phyloP scores from a whole-genome alignment of 2,113 vertebrate species.

The Pteropus alecto region DNA sequence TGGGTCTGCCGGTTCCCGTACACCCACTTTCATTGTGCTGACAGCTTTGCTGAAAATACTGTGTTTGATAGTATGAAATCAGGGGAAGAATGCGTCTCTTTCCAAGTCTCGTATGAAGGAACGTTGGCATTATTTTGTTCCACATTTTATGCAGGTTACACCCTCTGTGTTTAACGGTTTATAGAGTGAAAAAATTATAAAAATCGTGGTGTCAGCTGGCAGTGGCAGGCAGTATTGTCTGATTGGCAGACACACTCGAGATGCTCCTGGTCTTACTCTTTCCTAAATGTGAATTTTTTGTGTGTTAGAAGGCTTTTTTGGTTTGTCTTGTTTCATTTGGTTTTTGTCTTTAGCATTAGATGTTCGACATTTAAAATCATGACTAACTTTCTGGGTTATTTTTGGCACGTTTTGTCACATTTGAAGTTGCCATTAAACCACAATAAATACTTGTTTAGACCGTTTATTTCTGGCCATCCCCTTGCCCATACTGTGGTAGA shows the following conservation, averaged over 20 bases:
- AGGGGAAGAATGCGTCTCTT: neutral
- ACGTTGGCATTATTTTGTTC: slow-evolving; percentile 14
- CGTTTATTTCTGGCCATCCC: neutral
- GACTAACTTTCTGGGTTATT: slow-evolving; percentile 1
- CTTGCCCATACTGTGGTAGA: neutral
- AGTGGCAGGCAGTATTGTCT: neutral
- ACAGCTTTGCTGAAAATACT: neutral
- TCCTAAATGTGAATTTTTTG: neutral
- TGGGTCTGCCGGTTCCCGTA: neutral
- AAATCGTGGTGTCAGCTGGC: neutral
- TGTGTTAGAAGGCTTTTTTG: neutral
- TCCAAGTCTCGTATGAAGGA: neutral
- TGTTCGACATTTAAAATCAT: neutral
- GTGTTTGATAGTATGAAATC: neutral
- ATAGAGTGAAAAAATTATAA: slow-evolving; percentile 14
- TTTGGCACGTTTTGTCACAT: neutral
- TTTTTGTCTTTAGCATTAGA: neutral
- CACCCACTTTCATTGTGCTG: neutral
- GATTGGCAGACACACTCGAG: neutral
- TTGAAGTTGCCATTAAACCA: neutral
- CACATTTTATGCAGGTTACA: neutral
- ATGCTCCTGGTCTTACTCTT: neutral
- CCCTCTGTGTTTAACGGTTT: neutral
- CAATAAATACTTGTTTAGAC: neutral
- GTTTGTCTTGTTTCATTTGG: neutral